These are phyloP conservation scores for Pomacea canaliculata DNA, from an alignment of 2,888 invertebrate genomes.

Conservation along the genomic window DNA sequence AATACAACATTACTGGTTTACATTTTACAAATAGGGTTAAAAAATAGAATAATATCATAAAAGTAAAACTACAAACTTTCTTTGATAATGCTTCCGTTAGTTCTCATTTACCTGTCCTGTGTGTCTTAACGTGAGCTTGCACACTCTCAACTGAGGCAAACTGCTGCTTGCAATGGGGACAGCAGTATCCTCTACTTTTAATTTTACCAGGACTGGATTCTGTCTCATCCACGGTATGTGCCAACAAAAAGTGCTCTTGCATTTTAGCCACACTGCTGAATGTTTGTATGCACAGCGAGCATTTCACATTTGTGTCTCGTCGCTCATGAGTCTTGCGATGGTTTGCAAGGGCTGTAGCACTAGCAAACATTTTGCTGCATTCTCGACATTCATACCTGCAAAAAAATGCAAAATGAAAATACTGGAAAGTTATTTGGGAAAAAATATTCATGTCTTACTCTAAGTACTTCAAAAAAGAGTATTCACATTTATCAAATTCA, in stretches of 20 bases:
- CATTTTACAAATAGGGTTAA: too few species aligned
- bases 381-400: slow-evolving; percentile 59
- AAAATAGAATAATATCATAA: too few species aligned
- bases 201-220: background rate
- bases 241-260: slow-evolving; percentile 64
- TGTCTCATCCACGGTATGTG: slow-evolving; percentile 50
- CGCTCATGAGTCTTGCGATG: slow-evolving; percentile 51
- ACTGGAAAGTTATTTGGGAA: too few species aligned
- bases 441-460: too few species aligned
- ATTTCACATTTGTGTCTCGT: slow-evolving; percentile 42
- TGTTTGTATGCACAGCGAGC: slow-evolving; percentile 60
- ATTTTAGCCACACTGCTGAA: slow-evolving; percentile 56
- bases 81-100: too few species aligned
- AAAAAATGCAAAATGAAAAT: background rate
- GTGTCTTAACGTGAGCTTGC: slow-evolving; percentile 43
- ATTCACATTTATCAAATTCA: too few species aligned
- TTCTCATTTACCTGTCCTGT: slow-evolving; percentile 25
- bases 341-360: slow-evolving; percentile 41
- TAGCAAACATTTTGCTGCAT: slow-evolving; percentile 63
- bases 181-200: slow-evolving; percentile 6
- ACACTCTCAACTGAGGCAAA: slow-evolving; percentile 35
- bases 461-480: too few species aligned
- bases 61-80: too few species aligned
- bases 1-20: too few species aligned
- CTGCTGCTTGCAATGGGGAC: slow-evolving; percentile 27